Evolutionary conservation across 2,888 invertebrate species (phyloP).

Genomic region (Zhuqinia jingwanae): DNA sequence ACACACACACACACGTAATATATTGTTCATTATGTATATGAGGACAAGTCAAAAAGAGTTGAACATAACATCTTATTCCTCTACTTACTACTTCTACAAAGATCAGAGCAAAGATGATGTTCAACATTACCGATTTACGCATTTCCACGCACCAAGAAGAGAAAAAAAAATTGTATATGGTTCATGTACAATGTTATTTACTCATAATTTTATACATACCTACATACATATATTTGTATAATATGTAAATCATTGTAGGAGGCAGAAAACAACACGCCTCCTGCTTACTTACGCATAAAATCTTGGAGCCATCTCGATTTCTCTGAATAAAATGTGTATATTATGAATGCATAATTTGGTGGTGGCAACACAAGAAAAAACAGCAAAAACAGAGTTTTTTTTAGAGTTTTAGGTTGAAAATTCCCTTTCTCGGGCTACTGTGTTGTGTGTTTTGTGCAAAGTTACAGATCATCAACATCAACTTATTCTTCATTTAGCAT

Average conservation of each 20-base stretch:
- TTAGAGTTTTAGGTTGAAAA: slow-evolving; percentile 2
- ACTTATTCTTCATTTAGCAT: background rate
- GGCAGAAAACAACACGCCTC: slow-evolving; percentile 50
- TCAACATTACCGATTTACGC: slow-evolving; percentile 37
- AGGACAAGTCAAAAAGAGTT: slow-evolving; percentile 12
- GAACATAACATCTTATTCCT: slow-evolving; percentile 20
- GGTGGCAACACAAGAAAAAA: slow-evolving; percentile 8
- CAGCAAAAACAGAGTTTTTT: too few species aligned
- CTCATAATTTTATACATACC: background rate
- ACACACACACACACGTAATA: background rate
- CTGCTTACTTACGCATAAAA: slow-evolving; percentile 65
- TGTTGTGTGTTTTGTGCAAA: too few species aligned
- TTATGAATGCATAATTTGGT: slow-evolving; percentile 65
- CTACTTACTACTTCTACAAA: too few species aligned
- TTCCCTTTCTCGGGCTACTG: slow-evolving; percentile 55
- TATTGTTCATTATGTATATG: background rate
- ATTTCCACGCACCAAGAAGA: slow-evolving; percentile 1
- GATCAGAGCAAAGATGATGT: background rate
- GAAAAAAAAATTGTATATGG: background rate
- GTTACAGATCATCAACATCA: background rate
- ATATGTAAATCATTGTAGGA: slow-evolving; percentile 52
- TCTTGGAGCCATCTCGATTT: slow-evolving; percentile 65
- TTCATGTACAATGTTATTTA: slow-evolving; percentile 14
- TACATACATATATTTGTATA: too few species aligned
- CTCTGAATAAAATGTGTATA: slow-evolving; percentile 29